Conservation (phyloP, 2,113 vertebrate species). For the Chlorodrepanis virens region DNA sequence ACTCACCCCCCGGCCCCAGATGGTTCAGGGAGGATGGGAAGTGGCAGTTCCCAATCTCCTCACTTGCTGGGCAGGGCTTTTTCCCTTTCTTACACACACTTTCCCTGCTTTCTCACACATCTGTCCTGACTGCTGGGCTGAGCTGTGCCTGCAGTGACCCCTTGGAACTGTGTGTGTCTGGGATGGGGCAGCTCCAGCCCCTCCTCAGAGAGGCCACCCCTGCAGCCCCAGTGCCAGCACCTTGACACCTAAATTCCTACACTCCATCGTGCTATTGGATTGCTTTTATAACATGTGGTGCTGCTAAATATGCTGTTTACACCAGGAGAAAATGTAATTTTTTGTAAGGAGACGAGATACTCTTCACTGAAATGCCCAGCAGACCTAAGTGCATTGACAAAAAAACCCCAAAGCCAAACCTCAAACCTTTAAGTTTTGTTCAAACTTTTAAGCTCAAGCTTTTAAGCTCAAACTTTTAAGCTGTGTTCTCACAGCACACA, state of each 20-base stretch:
- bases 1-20: accelerated
- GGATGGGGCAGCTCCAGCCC: background rate
- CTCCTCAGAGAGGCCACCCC: background rate
- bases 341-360: background rate
- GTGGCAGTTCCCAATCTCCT: background rate
- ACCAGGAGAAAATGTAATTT: background rate
- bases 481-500: background rate
- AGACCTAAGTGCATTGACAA: background rate
- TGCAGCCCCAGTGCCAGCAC: background rate
- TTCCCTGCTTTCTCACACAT: background rate
- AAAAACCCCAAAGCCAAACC: background rate
- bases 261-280: background rate
- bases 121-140: background rate
- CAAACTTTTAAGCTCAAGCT: too few relatives aligned
- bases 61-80: background rate
- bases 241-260: background rate
- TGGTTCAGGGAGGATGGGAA: background rate
- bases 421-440: background rate
- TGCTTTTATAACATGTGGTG: background rate
- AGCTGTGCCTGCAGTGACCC: background rate
- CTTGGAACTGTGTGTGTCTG: accelerated
- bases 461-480: background rate
- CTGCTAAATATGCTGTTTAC: background rate
- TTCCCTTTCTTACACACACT: background rate
- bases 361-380: background rate